These are phyloP conservation scores for Nesidiocoris tenuis DNA, from an alignment of 2,888 invertebrate species.

Conservation along the genomic window DNA sequence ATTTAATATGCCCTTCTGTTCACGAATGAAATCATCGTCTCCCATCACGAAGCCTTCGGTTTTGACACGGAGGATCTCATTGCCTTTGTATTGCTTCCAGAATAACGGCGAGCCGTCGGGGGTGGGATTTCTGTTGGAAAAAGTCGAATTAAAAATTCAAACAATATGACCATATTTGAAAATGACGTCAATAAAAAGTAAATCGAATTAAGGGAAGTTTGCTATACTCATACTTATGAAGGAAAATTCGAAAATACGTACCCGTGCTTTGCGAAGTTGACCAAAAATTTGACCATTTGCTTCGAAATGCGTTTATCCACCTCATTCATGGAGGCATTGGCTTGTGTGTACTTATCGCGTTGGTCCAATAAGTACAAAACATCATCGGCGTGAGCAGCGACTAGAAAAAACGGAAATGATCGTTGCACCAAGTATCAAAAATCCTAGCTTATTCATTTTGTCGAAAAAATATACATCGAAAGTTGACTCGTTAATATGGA, in stretches of 20 bases:
- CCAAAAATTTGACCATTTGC: conserved; percentile 8
- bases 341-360: neutral
- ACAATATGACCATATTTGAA: no score
- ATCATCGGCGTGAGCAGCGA: conserved; percentile 23
- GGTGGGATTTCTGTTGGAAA: conserved; percentile 8
- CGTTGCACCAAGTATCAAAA: no score
- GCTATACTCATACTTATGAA: no score
- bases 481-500: no score
- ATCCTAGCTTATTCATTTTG: no score
- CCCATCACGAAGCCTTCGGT: conserved; percentile 5
- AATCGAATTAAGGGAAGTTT: no score
- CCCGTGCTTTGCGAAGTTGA: conserved; percentile 22
- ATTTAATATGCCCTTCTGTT: neutral
- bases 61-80: conserved; percentile 1
- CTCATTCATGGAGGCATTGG: neutral
- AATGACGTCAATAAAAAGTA: no score
- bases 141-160: neutral
- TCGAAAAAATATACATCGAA: no score
- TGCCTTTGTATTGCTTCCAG: conserved; percentile 7
- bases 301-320: conserved; percentile 3
- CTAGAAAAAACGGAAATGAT: neutral
- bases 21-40: conserved; percentile 2
- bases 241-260: neutral
- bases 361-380: conserved; percentile 12
- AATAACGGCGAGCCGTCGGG: neutral